A percentile compares a stretch with the other conserved stretches of the same genome.
Conservation (phyloP, 2,888 invertebrate species). For the Drosophila gaucha region DNA sequence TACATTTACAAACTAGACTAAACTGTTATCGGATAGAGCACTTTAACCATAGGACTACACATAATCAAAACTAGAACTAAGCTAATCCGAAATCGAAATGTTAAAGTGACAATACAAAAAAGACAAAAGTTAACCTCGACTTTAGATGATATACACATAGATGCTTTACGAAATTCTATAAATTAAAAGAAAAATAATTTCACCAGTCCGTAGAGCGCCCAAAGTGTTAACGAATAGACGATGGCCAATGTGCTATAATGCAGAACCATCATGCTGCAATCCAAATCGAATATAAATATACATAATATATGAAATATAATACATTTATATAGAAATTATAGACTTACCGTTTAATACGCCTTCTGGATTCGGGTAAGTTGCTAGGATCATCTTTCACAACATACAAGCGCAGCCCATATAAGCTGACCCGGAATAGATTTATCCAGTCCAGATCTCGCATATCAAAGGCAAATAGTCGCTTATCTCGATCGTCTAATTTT, state of each 20-base stretch:
- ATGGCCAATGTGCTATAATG: slow-evolving; percentile 73
- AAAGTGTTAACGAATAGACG: slow-evolving; percentile 72
- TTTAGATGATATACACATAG: slow-evolving; percentile 6
- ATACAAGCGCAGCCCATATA: slow-evolving; percentile 91
- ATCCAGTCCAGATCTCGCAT: slow-evolving; percentile 90
- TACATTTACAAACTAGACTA: slow-evolving; percentile 61
- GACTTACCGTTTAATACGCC: slow-evolving; percentile 87
- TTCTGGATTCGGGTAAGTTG: slow-evolving; percentile 88
- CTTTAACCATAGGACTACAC: slow-evolving; percentile 65
- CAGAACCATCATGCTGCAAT: slow-evolving; percentile 74
- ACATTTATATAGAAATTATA: background rate
- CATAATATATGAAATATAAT: background rate
- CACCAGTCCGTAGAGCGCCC: slow-evolving; percentile 70
- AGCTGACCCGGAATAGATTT: slow-evolving; percentile 85
- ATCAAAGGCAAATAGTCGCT: slow-evolving; percentile 90
- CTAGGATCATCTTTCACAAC: slow-evolving; percentile 92
- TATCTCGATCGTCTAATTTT: slow-evolving; percentile 84
- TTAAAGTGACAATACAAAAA: slow-evolving; percentile 13
- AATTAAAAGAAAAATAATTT: slow-evolving; percentile 68
- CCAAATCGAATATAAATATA: too few species aligned
- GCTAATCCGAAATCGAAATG: slow-evolving; percentile 45
- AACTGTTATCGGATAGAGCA: slow-evolving; percentile 64
- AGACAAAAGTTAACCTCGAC: slow-evolving; percentile 34
- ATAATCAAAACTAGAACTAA: slow-evolving; percentile 59
- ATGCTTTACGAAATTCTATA: slow-evolving; percentile 3